Base-by-base conservation (phyloP, 1,140 invertebrate species). In the Bombus balteatus region DNA sequence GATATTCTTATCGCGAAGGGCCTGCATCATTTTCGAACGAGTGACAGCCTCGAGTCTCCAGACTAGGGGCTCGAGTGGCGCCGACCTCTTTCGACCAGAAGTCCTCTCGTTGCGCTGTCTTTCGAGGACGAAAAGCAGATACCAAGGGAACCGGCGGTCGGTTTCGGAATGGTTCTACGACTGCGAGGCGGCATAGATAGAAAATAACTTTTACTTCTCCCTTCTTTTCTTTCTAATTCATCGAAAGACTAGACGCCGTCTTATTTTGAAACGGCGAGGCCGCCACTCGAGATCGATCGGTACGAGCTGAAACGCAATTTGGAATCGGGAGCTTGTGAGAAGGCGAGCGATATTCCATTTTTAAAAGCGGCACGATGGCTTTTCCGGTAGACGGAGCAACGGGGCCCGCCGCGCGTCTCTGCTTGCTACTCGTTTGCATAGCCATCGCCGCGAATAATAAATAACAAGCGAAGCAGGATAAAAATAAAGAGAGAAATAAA, bases 1-100 rank as follows among this genome's bases (percentile, higher is more conserved):
- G 81, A 80, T 53, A 39, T 70, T 75, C 88, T 87, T 92, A 92
- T 92, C 92, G 87, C 72, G 81, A 62, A 79, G 88, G 80, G 83
- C 87, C 82, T 88, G 84, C 76, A 86, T 86, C 72, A 2, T 83
- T 83, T 89, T 90, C 84, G 10, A 68, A 12, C 81, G 66, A 87
- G 88, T 90, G 92, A 92, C 91, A 92, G 90, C 87, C 90, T 78
- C 83, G 85, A 88, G 87, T 88, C 88, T 88, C 88, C 28, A 62
- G 78, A 57, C 66, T 32, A 0, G 76, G 12, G 91, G 77, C 86
- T 92, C 79, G 91, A 92, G 91, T 92, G 92, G 91, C 91, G 90
- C 85, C 89, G 87, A 77, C 76, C 85, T 82, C 83, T 91, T 88
- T 84, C 68, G 76, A 73, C 76, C 74, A 86, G 83, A 81, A 82